A percentile compares a stretch with the other conserved stretches of the same genome.
Conservation (phyloP, 2,113 vertebrate species). For the Podiceps cristatus region DNA sequence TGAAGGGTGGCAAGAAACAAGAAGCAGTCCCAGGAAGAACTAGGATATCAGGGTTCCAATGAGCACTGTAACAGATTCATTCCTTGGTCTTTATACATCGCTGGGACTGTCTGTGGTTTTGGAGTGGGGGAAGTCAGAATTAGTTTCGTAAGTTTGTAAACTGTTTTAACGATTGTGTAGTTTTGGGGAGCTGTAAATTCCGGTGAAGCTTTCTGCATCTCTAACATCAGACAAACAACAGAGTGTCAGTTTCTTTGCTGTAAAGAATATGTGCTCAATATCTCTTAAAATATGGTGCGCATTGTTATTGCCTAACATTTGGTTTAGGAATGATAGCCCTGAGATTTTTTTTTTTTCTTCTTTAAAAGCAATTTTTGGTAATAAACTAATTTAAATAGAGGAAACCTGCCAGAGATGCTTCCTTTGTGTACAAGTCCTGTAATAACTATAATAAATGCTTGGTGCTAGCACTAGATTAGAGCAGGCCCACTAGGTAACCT, state of each 20-base stretch:
- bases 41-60: not conserved
- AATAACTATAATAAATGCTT: not conserved
- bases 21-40: not conserved
- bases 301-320: not conserved
- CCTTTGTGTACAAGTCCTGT: not conserved
- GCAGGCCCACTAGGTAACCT: not conserved
- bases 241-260: not conserved
- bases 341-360: not conserved
- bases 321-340: not conserved
- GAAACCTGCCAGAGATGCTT: not conserved
- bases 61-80: not conserved
- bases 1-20: not conserved
- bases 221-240: not conserved
- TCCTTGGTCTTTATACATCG: not conserved
- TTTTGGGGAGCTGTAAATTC: not conserved
- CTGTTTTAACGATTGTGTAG: not conserved
- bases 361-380: not conserved
- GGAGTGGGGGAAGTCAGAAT: not conserved
- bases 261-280: not conserved
- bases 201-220: not conserved
- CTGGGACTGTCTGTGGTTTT: not conserved
- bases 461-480: not conserved
- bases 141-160: not conserved
- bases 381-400: not conserved
- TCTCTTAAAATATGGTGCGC: not conserved